phyloP scores from a whole-genome alignment of 1,140 invertebrate species.

The Saxidomus purpurata region DNA sequence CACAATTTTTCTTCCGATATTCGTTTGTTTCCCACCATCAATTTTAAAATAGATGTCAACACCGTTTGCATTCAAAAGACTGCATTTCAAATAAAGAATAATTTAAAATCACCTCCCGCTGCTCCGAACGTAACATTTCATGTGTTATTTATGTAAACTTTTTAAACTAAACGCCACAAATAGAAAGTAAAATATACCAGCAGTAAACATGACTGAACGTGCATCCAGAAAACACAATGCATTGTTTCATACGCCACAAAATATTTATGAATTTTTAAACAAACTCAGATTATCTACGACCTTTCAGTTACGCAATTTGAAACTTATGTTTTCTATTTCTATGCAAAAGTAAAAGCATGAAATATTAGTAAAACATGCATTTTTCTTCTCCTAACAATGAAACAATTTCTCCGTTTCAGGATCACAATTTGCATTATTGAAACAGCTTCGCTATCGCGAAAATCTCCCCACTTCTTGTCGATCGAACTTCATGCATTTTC shows the following conservation, averaged over 20 bases:
- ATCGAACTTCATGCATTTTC: conserved; percentile 66
- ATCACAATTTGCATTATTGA: conserved; percentile 17
- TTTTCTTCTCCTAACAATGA: no score
- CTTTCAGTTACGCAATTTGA: neutral
- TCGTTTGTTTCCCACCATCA: no score
- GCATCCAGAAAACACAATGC: neutral
- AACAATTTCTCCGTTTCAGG: neutral
- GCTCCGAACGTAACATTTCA: neutral
- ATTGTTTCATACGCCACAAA: neutral
- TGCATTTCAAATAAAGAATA: neutral
- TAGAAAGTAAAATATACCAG: neutral
- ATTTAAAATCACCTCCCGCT: neutral
- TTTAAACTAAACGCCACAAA: neutral
- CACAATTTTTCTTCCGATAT: no score
- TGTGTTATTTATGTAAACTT: conserved; percentile 11
- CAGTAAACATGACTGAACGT: neutral
- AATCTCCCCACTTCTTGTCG: conserved; percentile 33
- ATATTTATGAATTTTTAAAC: neutral
- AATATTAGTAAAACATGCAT: no score
- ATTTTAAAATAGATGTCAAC: no score
- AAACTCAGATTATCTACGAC: neutral
- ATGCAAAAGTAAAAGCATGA: no score
- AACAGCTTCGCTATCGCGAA: conserved; percentile 18
- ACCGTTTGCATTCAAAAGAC: no score
- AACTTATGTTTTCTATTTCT: neutral